Conservation (phyloP, 1,140 invertebrate genomes). For the Orius laevigatus region DNA sequence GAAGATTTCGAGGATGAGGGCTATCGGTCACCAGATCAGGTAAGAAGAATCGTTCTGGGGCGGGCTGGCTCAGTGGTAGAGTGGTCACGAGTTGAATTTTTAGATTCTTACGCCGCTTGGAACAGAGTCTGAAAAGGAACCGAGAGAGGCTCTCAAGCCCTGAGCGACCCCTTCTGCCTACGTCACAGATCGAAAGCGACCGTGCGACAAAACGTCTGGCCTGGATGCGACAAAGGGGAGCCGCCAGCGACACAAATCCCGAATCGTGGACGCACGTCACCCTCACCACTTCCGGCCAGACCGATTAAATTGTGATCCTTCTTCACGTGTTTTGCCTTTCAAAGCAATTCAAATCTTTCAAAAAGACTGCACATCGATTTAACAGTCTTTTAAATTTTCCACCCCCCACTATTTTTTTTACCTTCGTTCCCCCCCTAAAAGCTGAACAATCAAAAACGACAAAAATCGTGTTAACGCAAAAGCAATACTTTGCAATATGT, state of each 20-base stretch:
- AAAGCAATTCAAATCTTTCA: too few relatives aligned
- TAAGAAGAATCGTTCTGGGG: slow-evolving; percentile 22
- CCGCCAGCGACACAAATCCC: slow-evolving; percentile 3
- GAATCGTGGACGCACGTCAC: neutral
- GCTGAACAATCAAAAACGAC: too few relatives aligned
- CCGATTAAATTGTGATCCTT: slow-evolving; percentile 1
- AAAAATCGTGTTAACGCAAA: too few relatives aligned
- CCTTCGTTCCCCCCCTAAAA: too few relatives aligned
- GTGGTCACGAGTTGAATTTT: slow-evolving; percentile 15
- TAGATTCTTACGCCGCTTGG: slow-evolving; percentile 37
- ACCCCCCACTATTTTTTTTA: too few relatives aligned
- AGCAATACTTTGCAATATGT: too few relatives aligned
- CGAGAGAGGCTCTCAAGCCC: slow-evolving; percentile 12
- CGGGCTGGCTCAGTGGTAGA: too few relatives aligned
- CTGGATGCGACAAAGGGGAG: slow-evolving; percentile 6
- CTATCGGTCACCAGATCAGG: slow-evolving; percentile 54
- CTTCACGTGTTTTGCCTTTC: too few relatives aligned
- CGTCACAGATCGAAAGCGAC: neutral
- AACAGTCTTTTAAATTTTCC: too few relatives aligned
- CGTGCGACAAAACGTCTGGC: slow-evolving; percentile 5
- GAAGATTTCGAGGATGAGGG: slow-evolving; percentile 43
- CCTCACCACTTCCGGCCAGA: slow-evolving; percentile 1
- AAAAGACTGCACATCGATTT: too few relatives aligned
- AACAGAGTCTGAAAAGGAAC: slow-evolving; percentile 40
- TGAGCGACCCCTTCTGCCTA: slow-evolving; percentile 11